Conservation (phyloP, 1,140 invertebrate genomes). For the Zaprionus lachaisei region DNA sequence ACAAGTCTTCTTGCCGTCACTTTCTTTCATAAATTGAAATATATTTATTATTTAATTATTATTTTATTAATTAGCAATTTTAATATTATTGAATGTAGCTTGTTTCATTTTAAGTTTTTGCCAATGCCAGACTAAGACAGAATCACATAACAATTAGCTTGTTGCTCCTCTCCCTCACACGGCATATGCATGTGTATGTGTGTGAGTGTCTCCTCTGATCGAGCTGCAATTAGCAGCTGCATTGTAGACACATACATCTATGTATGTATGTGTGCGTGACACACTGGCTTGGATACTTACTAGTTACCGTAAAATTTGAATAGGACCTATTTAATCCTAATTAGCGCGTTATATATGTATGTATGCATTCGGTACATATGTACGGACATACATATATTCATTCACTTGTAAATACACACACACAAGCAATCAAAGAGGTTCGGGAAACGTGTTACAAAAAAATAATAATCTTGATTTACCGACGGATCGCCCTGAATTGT, state of each 20-base stretch:
- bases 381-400: conserved; percentile 7
- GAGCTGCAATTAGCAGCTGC: background rate
- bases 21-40: background rate
- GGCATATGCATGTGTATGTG: background rate
- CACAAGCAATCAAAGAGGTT: conserved; percentile 5
- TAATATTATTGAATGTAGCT: background rate
- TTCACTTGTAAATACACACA: background rate
- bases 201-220: background rate
- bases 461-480: conserved; percentile 27
- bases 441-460: conserved; percentile 11
- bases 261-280: background rate
- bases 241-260: background rate
- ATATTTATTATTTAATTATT: background rate
- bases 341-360: background rate
- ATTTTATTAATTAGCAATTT: background rate
- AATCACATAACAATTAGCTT: background rate
- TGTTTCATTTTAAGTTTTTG: background rate
- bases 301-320: background rate
- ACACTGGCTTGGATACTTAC: background rate
- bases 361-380: background rate
- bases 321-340: background rate
- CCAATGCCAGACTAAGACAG: background rate
- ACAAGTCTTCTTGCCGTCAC: background rate
- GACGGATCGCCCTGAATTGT: conserved; percentile 35
- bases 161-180: background rate